A percentile compares a stretch with the other conserved stretches of the same genome.
Conservation (phyloP, 1,140 invertebrate species). For the Drosophila lacertosa region DNA sequence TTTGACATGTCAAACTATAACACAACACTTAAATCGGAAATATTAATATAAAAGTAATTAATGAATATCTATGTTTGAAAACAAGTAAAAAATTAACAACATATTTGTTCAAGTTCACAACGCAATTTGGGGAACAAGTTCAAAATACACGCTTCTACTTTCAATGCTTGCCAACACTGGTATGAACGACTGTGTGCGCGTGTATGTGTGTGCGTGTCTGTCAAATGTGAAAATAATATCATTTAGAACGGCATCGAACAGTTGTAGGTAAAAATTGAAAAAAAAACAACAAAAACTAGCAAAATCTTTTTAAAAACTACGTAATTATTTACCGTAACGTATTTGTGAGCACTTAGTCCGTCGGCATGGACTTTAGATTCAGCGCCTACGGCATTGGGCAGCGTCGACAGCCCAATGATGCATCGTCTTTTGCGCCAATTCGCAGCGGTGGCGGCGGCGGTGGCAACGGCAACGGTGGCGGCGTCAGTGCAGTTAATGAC, state of each 20-base stretch:
- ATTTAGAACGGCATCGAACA: slow-evolving; percentile 37
- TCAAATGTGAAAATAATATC: slow-evolving; percentile 46
- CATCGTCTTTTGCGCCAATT: slow-evolving; percentile 47
- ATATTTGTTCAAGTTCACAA: neutral
- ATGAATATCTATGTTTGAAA: too few relatives aligned
- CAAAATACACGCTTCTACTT: neutral
- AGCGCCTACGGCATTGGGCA: slow-evolving; percentile 64
- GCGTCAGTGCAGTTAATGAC: slow-evolving; percentile 16
- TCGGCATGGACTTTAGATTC: slow-evolving; percentile 51
- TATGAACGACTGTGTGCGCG: neutral
- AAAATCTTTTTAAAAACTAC: slow-evolving; percentile 9
- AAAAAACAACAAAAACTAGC: slow-evolving; percentile 3
- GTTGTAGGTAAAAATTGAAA: neutral
- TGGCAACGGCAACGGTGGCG: neutral
- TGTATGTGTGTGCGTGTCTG: slow-evolving; percentile 35
- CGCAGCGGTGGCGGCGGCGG: slow-evolving; percentile 3
- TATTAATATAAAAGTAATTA: too few relatives aligned
- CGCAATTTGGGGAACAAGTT: slow-evolving; percentile 12
- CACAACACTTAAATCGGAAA: too few relatives aligned
- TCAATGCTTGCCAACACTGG: slow-evolving; percentile 23
- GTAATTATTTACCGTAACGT: neutral
- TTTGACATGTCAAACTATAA: neutral
- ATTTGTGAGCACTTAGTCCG: slow-evolving; percentile 4
- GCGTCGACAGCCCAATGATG: slow-evolving; percentile 46
- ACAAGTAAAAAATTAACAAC: too few relatives aligned